Evolutionary conservation across 2,797 vertebrate species (phyloP).

Genomic region (Acanthis flammea): DNA sequence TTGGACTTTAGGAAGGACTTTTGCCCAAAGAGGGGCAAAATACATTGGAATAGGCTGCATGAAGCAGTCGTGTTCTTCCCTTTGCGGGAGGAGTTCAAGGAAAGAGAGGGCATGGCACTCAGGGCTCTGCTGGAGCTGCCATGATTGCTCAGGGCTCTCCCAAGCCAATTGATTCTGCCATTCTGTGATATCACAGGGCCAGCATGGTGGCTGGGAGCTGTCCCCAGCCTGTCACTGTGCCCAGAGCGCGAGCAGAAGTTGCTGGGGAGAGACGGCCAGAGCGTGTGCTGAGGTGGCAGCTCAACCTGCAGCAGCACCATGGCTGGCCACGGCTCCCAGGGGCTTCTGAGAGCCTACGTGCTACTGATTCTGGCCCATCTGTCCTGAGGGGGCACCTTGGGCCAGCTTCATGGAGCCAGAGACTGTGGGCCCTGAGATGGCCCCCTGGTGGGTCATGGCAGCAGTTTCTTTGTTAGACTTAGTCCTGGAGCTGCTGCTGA

Average conservation of each 20-base stretch:
- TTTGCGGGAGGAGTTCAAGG: not conserved
- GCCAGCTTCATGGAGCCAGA: fast-evolving
- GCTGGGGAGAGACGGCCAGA: fast-evolving
- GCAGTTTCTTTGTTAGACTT: fast-evolving
- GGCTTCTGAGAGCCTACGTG: not conserved
- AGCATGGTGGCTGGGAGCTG: no score
- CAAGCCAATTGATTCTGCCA: no score
- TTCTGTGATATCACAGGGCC: not conserved
- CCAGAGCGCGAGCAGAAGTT: fast-evolving
- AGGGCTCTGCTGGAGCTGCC: no score
- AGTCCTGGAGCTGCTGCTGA: not conserved
- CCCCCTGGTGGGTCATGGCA: fast-evolving
- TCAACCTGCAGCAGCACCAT: not conserved
- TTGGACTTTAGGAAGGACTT: not conserved
- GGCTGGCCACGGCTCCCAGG: fast-evolving
- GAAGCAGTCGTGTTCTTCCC: fast-evolving
- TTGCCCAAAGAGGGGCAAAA: no score
- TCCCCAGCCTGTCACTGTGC: fast-evolving
- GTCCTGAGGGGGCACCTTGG: fast-evolving
- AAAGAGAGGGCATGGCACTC: fast-evolving
- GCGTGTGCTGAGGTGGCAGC: not conserved
- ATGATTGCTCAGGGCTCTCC: not conserved
- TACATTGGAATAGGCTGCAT: no score
- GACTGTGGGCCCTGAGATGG: fast-evolving
- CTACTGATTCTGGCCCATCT: not conserved